phyloP scores from a whole-genome alignment of 2,113 vertebrate species.

The Cyprinodon variegatus region DNA sequence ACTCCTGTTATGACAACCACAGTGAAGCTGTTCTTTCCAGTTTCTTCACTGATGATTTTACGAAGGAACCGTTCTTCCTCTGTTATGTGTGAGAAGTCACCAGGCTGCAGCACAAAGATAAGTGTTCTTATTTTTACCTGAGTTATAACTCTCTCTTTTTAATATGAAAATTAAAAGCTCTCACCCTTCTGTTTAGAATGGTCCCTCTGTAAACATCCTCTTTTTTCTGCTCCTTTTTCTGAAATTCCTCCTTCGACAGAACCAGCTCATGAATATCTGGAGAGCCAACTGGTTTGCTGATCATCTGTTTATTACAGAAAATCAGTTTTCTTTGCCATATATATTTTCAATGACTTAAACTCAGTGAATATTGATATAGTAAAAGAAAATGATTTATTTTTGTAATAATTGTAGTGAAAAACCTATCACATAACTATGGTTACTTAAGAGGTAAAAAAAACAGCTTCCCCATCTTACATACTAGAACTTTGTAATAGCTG shows the following conservation, averaged over 20 bases:
- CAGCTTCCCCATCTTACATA: too few relatives aligned
- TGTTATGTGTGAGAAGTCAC: conserved; percentile 84
- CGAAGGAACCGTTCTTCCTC: conserved; percentile 86
- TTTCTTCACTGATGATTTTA: conserved; percentile 85
- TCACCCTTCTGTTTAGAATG: conserved; percentile 91
- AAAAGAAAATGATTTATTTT: too few relatives aligned
- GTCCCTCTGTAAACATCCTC: conserved; percentile 85
- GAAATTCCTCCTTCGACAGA: conserved; percentile 93
- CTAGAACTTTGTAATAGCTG: too few relatives aligned
- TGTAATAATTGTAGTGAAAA: too few relatives aligned
- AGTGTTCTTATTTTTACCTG: conserved; percentile 73
- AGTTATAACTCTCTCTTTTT: neutral
- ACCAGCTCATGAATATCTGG: conserved; percentile 93
- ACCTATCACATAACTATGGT: too few relatives aligned
- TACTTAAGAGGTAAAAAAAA: too few relatives aligned
- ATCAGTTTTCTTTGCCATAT: neutral
- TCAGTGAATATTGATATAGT: too few relatives aligned
- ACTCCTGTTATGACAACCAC: conserved; percentile 89
- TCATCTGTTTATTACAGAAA: conserved; percentile 82
- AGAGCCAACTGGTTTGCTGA: conserved; percentile 85
- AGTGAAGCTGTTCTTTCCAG: conserved; percentile 87
- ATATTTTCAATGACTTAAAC: too few relatives aligned
- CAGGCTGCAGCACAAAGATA: conserved; percentile 72
- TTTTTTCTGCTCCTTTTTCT: conserved; percentile 89
- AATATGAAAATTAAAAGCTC: neutral